Evolutionary conservation across 2,113 vertebrate species (phyloP), one percentile per base, ranked within the genome.

Genomic region (Delphinapterus leucas): DNA sequence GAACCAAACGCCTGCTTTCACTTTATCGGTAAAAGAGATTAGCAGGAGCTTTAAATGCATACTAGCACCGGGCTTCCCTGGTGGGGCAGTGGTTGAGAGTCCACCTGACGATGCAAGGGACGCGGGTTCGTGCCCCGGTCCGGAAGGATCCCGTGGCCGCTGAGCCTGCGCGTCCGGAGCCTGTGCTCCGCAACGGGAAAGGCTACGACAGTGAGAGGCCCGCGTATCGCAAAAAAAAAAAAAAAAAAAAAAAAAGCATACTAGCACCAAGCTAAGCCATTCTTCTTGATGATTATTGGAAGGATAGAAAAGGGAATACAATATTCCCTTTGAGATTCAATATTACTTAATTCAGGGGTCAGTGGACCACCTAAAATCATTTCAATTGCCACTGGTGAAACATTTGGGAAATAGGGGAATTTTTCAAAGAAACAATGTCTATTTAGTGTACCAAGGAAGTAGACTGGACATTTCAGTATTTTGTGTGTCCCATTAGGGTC

Each of bases 11-110:
- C 47, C 23, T 88, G 20, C 36, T 90, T 96, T 93, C 71, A 68
- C 15, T 94, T 88, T 84, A 84, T 68, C 77, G 26, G 25, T 63
- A 93, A 92, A 80, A 58, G n/a, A 83, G 33, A 94, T 93, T 95
- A 95, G n/a, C 28, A 87, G 36, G 70, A 88, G 6, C 47, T 88
- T 96, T 73, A 88, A 95, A 89, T 91, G 44, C 83, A 31, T 3
- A 5, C 8, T 49, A 88, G 49, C 28, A 65, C 74, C 68, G 44
- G 44, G 44, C 8, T 44, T 44, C 44, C 44, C 44, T 44, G 44
- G 44, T 44, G 44, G 44, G 8, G 2, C 44, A 44, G 44, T 44
- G 44, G 44, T 44, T 44, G 44, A 44, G 44, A 10, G 44, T 44
- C 44, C 8, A 2, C 44, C 44, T 44, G 44, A 8, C 44, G 8